Percentiles rank a stretch among this genome's conserved stretches.
phyloP scores from a whole-genome alignment of 1,140 invertebrate genomes.

The Lasioglossum albipes region DNA sequence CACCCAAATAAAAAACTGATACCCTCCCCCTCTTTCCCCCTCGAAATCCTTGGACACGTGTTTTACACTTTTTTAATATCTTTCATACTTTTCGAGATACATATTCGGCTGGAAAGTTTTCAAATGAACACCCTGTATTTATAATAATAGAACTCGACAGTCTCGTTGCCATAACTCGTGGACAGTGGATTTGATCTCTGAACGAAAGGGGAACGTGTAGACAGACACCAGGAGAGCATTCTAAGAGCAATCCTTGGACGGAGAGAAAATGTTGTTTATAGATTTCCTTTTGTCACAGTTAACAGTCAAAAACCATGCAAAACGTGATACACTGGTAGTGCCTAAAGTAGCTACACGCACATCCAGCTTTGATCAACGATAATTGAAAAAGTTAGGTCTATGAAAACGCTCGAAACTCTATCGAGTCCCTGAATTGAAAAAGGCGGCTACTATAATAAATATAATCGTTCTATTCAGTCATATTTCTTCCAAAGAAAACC shows the following conservation, averaged over 20 bases:
- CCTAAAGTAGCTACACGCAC: constrained; percentile 23
- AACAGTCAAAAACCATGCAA: constrained; percentile 15
- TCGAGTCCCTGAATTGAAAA: neutral
- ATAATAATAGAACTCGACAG: too few species aligned
- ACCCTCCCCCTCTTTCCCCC: too few species aligned
- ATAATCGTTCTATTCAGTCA: neutral
- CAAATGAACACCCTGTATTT: too few species aligned
- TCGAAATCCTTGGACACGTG: too few species aligned
- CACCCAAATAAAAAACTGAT: too few species aligned
- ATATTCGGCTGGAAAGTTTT: too few species aligned
- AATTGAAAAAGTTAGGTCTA: constrained; percentile 7
- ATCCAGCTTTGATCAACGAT: constrained; percentile 52
- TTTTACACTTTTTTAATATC: too few species aligned
- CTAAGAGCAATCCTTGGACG: neutral
- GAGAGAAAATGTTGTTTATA: too few species aligned
- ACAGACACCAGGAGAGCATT: neutral
- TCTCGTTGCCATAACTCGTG: neutral
- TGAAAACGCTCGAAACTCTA: neutral
- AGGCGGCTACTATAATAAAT: neutral
- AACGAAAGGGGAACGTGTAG: neutral
- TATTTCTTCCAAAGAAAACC: neutral
- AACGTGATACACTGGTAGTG: neutral
- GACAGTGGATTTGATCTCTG: neutral
- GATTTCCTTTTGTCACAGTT: neutral
- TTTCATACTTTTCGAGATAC: too few species aligned